Conservation (phyloP, 2,797 vertebrate species). For the Chiloscyllium punctatum region DNA sequence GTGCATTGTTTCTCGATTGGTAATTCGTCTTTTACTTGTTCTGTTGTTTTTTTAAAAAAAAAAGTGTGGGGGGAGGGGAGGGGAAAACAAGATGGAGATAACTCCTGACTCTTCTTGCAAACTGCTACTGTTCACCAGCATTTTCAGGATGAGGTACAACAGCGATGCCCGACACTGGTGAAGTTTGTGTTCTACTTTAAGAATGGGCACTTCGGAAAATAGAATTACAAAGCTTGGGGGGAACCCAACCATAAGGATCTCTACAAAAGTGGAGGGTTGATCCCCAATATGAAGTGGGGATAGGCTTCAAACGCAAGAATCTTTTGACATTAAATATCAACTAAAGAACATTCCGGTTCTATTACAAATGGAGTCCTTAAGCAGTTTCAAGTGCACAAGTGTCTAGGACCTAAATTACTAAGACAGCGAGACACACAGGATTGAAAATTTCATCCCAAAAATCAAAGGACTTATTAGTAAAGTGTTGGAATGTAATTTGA, state of each 20-base stretch:
- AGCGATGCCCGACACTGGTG: neutral
- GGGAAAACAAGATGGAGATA: neutral
- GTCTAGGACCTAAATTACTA: neutral
- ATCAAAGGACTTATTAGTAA: neutral
- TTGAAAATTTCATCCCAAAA: neutral
- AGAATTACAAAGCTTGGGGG: too few species aligned
- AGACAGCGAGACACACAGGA: too few species aligned
- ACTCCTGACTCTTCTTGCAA: neutral
- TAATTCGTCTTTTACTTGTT: neutral
- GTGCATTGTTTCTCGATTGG: neutral
- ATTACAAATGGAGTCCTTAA: neutral
- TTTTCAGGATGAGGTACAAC: neutral
- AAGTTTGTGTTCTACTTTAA: neutral
- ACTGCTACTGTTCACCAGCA: neutral
- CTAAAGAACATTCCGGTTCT: neutral
- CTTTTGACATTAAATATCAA: neutral
- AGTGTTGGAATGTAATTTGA: neutral
- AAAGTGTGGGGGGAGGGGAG: too few species aligned
- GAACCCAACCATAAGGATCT: too few species aligned
- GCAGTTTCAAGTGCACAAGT: neutral
- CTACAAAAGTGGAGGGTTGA: neutral
- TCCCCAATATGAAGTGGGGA: neutral
- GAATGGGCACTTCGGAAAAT: neutral
- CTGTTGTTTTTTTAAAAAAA: too few species aligned
- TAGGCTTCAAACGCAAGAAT: neutral